Percentiles rank a stretch among this genome's conserved stretches.
These are phyloP conservation scores for Himalopsyche kuldschensis DNA, from an alignment of 2,888 invertebrate genomes.

Conservation along the genomic window DNA sequence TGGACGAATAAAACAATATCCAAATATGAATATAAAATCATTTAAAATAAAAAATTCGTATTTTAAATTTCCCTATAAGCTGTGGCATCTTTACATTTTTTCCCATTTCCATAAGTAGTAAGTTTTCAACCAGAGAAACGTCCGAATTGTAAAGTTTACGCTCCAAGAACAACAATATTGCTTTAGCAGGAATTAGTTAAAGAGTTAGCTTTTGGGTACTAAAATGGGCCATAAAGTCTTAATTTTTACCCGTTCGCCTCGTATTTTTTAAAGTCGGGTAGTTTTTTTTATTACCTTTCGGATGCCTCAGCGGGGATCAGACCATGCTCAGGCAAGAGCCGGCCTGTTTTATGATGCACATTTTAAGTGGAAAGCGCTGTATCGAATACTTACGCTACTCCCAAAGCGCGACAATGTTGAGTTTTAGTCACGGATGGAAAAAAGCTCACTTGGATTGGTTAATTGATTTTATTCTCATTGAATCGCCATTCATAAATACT, in stretches of 20 bases:
- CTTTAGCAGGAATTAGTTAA: conserved; percentile 31
- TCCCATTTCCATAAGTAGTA: not conserved
- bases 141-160: conserved; percentile 5
- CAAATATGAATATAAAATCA: too few relatives aligned
- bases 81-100: not conserved
- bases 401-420: not conserved
- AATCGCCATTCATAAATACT: too few relatives aligned
- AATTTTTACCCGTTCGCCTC: conserved; percentile 29
- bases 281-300: conserved; percentile 23
- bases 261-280: conserved; percentile 25
- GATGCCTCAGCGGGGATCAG: conserved; percentile 2
- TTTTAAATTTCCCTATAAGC: not conserved
- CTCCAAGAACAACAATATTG: conserved; percentile 18
- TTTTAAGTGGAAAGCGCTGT: conserved; percentile 25
- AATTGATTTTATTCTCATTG: too few relatives aligned
- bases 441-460: not conserved
- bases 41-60: too few relatives aligned
- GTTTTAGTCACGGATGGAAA: not conserved
- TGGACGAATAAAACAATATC: too few relatives aligned
- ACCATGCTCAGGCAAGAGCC: not conserved
- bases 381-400: not conserved
- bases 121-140: not conserved
- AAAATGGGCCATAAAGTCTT: conserved; percentile 29
- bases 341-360: conserved; percentile 27
- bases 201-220: conserved; percentile 27